Evolutionary conservation across 2,113 vertebrate species (phyloP).

Genomic region (Apodemus speciosus): DNA sequence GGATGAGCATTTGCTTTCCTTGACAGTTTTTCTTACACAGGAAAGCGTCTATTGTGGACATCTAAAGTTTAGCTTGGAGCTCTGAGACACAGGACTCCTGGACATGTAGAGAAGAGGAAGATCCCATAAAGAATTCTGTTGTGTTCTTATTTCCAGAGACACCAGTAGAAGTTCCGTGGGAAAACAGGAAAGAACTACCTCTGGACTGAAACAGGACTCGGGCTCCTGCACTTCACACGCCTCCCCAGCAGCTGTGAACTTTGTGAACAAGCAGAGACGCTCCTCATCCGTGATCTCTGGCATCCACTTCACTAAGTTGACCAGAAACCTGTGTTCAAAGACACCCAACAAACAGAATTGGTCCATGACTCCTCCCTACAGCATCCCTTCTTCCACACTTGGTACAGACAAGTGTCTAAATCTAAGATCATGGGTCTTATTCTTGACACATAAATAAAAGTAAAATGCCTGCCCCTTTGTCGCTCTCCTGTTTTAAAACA

Average conservation of each 20-base stretch:
- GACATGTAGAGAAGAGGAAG: not conserved
- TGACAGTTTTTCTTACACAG: not conserved
- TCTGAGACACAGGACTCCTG: not conserved
- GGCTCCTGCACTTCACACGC: conserved; percentile 66
- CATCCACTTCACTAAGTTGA: conserved; percentile 79
- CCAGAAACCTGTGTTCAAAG: conserved; percentile 76
- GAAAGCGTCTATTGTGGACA: no score
- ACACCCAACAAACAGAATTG: conserved; percentile 8
- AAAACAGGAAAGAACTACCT: conserved; percentile 71
- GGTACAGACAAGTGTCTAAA: not conserved
- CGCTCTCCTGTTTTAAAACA: not conserved
- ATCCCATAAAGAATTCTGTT: not conserved
- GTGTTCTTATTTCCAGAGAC: not conserved
- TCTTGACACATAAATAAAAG: conserved; percentile 14
- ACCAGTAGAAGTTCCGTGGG: not conserved
- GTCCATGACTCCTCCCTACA: not conserved
- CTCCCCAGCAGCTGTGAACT: conserved; percentile 51
- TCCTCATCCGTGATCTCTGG: conserved; percentile 64
- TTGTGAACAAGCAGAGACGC: not conserved
- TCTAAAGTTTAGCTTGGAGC: not conserved
- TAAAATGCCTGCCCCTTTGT: not conserved
- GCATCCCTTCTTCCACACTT: not conserved
- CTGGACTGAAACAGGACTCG: conserved; percentile 57
- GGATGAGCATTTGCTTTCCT: not conserved
- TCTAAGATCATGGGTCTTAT: not conserved